Evolutionary conservation across 2,888 invertebrate species (phyloP), one percentile per base, ranked within the genome.

Genomic region (Hirtodrosophila trivittata): DNA sequence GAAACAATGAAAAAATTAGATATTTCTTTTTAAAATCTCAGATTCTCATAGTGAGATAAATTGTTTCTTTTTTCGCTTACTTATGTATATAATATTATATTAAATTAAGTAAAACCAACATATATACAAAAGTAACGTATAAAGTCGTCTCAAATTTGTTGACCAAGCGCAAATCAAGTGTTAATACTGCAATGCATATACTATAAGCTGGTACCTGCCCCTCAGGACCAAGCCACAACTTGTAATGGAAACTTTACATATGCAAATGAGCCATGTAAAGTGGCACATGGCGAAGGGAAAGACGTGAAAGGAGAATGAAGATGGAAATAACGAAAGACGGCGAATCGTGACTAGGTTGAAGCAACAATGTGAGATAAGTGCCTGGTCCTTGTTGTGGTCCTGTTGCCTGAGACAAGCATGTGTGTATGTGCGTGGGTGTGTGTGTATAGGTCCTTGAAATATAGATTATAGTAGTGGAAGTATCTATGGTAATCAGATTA

Each of bases 181-280:
- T 74, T 68, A 64, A 73, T 52, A 47, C 25, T 28, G 14, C 8
- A 26, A 18, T 46, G 38, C 37, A 56, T 41, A 56, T 8, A 39
- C 21, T 21, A 21, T 21, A 35, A 45, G 16, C 49, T 14, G 14
- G 12, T 6, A 26, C 13, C 18, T 14, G n/a, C 3, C 9, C 1
- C 12, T n/a, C 1, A 33, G 33, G 21, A 3, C 8, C 16, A 7
- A 10, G 35, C 50, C 45, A 50, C 56, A 62, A 54, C 21, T 32
- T 45, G 51, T 38, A 74, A 49, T 57, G 54, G 65, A 59, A 65
- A 54, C 59, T 60, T 69, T 55, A 54, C 59, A 65, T 69, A 74
- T 74, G 72, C 65, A 72, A 74, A 72, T 74, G 57, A 60, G 56
- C 1, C 10, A 1, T n/a, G 9, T 8, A 18, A n/a, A 18, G 10